Percentiles rank a stretch among this genome's conserved stretches.
Conservation (phyloP, 2,797 vertebrate genomes). For the Sebastes itinus region DNA sequence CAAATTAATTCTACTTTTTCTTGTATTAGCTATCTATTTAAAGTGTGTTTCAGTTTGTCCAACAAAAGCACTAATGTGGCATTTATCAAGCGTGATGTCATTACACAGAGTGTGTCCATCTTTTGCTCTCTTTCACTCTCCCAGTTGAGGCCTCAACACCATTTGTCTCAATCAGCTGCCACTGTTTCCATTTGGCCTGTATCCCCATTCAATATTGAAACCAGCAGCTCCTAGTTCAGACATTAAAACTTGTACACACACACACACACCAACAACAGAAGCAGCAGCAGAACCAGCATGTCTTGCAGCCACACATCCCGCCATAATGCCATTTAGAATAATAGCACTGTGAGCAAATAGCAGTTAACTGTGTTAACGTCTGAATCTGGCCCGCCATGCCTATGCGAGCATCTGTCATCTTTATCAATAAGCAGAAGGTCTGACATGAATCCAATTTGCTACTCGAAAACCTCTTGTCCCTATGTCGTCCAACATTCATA, state of each 20-base stretch:
- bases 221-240: conserved; percentile 64
- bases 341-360: conserved; percentile 80
- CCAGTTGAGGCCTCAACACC: conserved; percentile 56
- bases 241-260: conserved; percentile 56
- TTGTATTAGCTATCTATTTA: conserved; percentile 14
- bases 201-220: conserved; percentile 70
- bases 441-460: conserved; percentile 76
- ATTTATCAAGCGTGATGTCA: conserved; percentile 71
- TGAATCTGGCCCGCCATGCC: conserved; percentile 68
- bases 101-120: conserved; percentile 64
- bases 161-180: conserved; percentile 80
- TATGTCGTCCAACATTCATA: conserved; percentile 49
- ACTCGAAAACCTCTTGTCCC: conserved; percentile 57
- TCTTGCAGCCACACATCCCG: conserved; percentile 64
- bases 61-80: conserved; percentile 61
- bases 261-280: conserved; percentile 1
- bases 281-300: conserved; percentile 28
- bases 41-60: conserved; percentile 35
- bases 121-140: conserved; percentile 49
- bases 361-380: conserved; percentile 80
- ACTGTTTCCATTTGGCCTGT: conserved; percentile 68
- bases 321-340: conserved; percentile 81
- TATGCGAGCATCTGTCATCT: conserved; percentile 76
- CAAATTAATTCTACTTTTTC: conserved; percentile 13
- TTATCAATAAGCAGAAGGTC: conserved; percentile 76